Evolutionary conservation across 2,888 invertebrate genomes (phyloP), one percentile per base, ranked within the genome.

Genomic region (Drosophila subquinaria): DNA sequence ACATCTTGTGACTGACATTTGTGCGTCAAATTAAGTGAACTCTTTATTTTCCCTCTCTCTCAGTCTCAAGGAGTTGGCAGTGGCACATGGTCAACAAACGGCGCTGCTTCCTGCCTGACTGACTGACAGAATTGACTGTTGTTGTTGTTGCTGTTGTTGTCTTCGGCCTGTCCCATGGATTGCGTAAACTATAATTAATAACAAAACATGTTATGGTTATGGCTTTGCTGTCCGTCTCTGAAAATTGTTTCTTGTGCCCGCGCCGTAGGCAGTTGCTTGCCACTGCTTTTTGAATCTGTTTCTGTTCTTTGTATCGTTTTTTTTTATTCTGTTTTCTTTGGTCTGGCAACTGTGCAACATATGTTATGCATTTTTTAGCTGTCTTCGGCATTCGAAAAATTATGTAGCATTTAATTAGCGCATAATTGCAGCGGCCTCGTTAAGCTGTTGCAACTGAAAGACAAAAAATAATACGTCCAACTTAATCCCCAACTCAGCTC

Each of bases 131-230:
- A 35, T 50, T 64, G 69, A 38, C 66, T 75, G 35, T 38, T 48
- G 50, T 48, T 71, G 23, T 65, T 77, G 78, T 67, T 78, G 66
- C 56, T 78, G 66, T 57, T 79, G 82, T 86, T 86, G 88, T 84
- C 88, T 85, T 85, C 82, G 79, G 88, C 82, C 82, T 85, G 84
- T 88, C 82, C 82, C 82, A 73, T 86, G 83, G 75, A 76, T 76
- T 86, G 89, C 88, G 86, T 88, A 88, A 80, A 84, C 80, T 89
- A 89, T 89, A 89, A 89, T 89, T 89, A 89, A 89, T 86, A 88
- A 86, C 85, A 86, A 84, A 84, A 87, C 88, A 88, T 88, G 88
- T 88, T 89, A 89, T 89, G 89, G 87, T 89, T 89, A 89, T 89
- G 88, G 88, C 81, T 79, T 70, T 79, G 74, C 23, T 4, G 23